These are phyloP conservation scores for Tor tambroides DNA, from an alignment of 2,113 vertebrate genomes.

Conservation along the genomic window DNA sequence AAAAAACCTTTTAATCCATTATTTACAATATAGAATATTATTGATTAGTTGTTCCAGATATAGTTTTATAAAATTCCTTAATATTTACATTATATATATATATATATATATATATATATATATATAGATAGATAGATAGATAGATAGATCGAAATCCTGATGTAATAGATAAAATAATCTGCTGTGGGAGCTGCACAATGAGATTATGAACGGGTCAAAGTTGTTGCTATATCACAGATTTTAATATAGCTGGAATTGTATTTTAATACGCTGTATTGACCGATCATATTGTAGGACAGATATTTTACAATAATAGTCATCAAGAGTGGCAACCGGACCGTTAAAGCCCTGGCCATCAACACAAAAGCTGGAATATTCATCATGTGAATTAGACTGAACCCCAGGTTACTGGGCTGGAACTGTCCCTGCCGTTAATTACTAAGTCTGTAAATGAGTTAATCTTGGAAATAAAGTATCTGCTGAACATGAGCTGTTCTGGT, in stretches of 20 bases:
- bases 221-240: not conserved
- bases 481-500: constrained; percentile 40
- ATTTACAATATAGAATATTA: not conserved
- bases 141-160: too few relatives aligned
- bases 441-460: constrained; percentile 10
- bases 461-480: constrained; percentile 26
- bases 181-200: not conserved
- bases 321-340: not conserved
- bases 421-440: constrained; percentile 1
- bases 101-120: too few relatives aligned
- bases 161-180: too few relatives aligned
- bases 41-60: not conserved
- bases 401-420: not conserved
- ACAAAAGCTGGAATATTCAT: not conserved
- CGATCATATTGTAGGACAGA: not conserved
- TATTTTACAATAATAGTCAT: not conserved
- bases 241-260: not conserved
- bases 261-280: not conserved
- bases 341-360: constrained; percentile 9
- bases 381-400: not conserved
- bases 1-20: not conserved
- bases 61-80: not conserved
- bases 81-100: not conserved
- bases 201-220: not conserved
- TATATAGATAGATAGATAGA: too few relatives aligned